Evolutionary conservation across 2,113 vertebrate species (phyloP).

Genomic region (Aegithalos caudatus): DNA sequence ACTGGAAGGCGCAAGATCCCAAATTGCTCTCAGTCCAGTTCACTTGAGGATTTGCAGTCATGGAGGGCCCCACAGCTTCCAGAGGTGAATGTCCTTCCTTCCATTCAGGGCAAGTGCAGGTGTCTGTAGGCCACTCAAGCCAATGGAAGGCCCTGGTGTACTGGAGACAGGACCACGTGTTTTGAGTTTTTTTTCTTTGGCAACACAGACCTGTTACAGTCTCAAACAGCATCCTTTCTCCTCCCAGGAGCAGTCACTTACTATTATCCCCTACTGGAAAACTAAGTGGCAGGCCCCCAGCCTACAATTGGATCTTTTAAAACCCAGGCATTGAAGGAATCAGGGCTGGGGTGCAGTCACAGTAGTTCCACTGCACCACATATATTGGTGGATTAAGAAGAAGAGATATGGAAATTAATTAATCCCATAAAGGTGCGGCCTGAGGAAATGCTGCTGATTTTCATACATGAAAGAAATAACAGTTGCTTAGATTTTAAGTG

Average conservation of each 20-base stretch:
- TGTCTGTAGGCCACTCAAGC: background rate
- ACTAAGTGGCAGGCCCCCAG: background rate
- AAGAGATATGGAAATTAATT: background rate
- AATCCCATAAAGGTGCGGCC: background rate
- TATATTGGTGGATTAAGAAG: background rate
- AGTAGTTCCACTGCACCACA: background rate
- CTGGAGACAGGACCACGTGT: rapidly evolving
- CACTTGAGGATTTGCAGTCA: background rate
- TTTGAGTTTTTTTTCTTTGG: background rate
- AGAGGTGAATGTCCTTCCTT: background rate
- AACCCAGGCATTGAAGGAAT: background rate
- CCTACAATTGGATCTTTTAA: background rate
- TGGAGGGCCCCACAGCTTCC: rapidly evolving
- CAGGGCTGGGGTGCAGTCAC: background rate
- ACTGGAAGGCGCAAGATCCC: background rate
- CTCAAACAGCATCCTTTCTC: background rate
- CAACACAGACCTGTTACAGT: background rate
- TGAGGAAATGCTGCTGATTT: background rate
- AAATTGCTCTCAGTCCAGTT: rapidly evolving
- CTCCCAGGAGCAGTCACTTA: background rate
- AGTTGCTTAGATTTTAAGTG: background rate
- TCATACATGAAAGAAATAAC: background rate
- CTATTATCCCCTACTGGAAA: background rate
- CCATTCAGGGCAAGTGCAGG: background rate
- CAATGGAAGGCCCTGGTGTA: background rate